Conservation (phyloP, 2,797 vertebrate genomes). For the Gymnothorax reevesii region DNA sequence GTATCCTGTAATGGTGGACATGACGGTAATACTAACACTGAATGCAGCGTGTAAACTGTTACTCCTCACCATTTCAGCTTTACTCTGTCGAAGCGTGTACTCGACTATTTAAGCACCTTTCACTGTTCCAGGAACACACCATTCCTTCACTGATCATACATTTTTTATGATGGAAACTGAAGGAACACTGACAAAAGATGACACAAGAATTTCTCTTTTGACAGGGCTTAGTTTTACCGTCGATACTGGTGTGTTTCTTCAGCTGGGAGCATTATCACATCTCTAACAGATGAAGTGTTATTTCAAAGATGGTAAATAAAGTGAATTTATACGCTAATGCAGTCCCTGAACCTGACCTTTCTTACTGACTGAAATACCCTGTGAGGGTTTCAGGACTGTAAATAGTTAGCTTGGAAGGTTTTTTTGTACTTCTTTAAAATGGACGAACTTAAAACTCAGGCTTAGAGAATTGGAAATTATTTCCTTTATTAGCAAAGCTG, state of each 20-base stretch:
- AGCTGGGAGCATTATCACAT: not conserved
- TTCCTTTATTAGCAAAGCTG: not conserved
- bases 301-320: not conserved
- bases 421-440: not conserved
- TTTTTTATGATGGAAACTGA: not conserved
- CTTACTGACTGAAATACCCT: not conserved
- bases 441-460: not conserved
- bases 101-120: not conserved
- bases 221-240: not conserved
- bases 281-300: not conserved
- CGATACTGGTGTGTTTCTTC: not conserved
- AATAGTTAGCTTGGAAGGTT: not conserved
- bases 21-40: not conserved
- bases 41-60: not conserved
- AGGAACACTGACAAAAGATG: not conserved
- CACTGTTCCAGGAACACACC: not conserved
- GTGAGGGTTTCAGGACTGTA: not conserved
- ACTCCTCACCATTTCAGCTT: not conserved
- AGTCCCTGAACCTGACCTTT: not conserved
- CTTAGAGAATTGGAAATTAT: not conserved
- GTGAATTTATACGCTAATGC: not conserved
- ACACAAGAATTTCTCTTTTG: too few species aligned
- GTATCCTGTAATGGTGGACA: not conserved
- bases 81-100: not conserved
- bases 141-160: conserved; percentile 1